Conservation (phyloP, 2,113 vertebrate genomes). For the Bos indicus region DNA sequence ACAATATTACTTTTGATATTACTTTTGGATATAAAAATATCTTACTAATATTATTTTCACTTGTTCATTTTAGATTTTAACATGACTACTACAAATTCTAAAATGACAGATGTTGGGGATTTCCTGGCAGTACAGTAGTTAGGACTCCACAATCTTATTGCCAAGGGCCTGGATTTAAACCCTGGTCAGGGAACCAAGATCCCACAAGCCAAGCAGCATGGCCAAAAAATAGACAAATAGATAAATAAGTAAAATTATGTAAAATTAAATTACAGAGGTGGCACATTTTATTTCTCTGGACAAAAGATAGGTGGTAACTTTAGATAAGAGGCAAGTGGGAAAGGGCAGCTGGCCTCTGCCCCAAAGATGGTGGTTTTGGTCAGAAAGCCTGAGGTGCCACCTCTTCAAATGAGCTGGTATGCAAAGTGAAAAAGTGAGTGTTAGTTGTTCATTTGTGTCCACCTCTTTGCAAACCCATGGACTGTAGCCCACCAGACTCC, state of each 20-base stretch:
- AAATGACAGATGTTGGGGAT: not conserved
- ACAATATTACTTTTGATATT: not conserved
- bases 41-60: not conserved
- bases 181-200: not conserved
- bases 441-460: not conserved
- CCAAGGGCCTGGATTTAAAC: not conserved
- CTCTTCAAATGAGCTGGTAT: not conserved
- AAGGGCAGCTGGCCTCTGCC: not conserved
- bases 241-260: not conserved
- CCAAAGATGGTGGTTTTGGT: not conserved
- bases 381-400: not conserved
- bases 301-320: not conserved
- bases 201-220: not conserved
- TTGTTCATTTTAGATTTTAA: not conserved
- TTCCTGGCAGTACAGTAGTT: no score
- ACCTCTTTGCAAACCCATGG: not conserved
- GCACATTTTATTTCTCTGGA: not conserved
- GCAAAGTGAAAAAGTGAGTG: not conserved
- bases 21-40: not conserved
- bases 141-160: no score
- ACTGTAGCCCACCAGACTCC: not conserved
- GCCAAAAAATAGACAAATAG: not conserved
- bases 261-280: not conserved
- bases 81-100: not conserved
- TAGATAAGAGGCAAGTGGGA: not conserved